phyloP scores from a whole-genome alignment of 2,797 vertebrate genomes.

The Phoeniculus purpureus region DNA sequence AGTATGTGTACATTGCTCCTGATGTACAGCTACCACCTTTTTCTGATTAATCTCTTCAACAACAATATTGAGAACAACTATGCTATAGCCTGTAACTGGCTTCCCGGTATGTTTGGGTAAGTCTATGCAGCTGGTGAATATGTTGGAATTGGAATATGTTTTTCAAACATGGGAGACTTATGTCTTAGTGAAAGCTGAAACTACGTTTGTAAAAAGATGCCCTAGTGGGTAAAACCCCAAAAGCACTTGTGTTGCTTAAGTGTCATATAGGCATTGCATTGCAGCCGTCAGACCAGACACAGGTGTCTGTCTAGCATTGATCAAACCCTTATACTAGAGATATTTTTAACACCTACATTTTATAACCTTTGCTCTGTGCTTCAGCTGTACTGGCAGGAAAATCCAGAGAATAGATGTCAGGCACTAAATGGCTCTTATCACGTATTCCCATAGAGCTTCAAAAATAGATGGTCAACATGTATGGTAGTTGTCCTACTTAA shows the following conservation, averaged over 20 bases:
- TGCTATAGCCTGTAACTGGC: neutral
- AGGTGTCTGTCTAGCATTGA: neutral
- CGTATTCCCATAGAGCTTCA: neutral
- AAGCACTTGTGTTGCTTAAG: neutral
- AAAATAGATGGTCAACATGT: neutral
- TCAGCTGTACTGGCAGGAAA: neutral
- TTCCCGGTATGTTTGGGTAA: neutral
- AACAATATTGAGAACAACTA: too few relatives aligned
- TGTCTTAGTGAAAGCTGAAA: neutral
- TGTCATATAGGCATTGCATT: neutral
- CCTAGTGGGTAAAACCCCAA: neutral
- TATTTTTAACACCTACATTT: neutral
- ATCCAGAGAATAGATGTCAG: neutral
- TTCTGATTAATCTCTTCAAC: neutral
- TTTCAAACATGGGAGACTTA: neutral
- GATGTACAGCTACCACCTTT: neutral
- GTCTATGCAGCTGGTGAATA: neutral
- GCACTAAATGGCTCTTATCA: neutral
- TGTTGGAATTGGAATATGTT: neutral
- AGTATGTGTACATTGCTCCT: neutral
- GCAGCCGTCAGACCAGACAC: neutral
- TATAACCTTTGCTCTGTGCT: neutral
- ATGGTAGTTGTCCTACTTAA: neutral
- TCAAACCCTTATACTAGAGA: neutral
- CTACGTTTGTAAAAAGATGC: neutral